Conservation (phyloP, 2,797 vertebrate species). For the Helarctos malayanus region DNA sequence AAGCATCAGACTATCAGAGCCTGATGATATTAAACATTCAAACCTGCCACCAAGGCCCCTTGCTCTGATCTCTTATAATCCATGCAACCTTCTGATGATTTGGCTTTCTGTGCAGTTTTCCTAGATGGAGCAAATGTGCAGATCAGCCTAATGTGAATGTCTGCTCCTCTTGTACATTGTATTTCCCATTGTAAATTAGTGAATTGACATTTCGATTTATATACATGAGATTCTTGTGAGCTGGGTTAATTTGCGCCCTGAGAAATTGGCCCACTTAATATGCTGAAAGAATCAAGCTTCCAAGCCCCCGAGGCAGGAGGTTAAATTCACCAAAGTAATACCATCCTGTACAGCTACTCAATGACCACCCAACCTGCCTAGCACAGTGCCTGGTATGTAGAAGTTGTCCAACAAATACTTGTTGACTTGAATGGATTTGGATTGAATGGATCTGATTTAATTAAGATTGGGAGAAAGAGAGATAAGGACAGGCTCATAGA, state of each 20-base stretch:
- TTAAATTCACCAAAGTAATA: background rate
- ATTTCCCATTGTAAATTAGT: constrained; percentile 63
- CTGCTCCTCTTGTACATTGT: background rate
- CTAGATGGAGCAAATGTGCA: constrained; percentile 22
- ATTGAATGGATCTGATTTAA: constrained; percentile 2
- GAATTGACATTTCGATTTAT: constrained; percentile 80
- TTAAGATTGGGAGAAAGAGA: background rate
- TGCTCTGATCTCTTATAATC: constrained; percentile 53
- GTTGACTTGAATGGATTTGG: background rate
- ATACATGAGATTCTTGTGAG: constrained; percentile 67
- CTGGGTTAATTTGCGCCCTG: constrained; percentile 58
- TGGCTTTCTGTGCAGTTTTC: constrained; percentile 41
- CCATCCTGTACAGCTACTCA: background rate
- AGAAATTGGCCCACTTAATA: constrained; percentile 60
- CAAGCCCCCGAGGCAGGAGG: background rate
- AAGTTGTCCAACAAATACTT: constrained; percentile 1
- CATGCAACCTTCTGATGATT: constrained; percentile 39
- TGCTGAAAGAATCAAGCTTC: constrained; percentile 49
- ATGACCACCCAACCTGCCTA: background rate
- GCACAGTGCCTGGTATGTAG: background rate
- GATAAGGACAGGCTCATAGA: background rate
- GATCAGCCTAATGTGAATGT: background rate
- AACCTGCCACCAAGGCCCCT: background rate
- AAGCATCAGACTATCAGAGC: constrained; percentile 9
- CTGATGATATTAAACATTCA: constrained; percentile 49